Conservation (phyloP, 2,113 vertebrate genomes). For the Microtus pennsylvanicus region DNA sequence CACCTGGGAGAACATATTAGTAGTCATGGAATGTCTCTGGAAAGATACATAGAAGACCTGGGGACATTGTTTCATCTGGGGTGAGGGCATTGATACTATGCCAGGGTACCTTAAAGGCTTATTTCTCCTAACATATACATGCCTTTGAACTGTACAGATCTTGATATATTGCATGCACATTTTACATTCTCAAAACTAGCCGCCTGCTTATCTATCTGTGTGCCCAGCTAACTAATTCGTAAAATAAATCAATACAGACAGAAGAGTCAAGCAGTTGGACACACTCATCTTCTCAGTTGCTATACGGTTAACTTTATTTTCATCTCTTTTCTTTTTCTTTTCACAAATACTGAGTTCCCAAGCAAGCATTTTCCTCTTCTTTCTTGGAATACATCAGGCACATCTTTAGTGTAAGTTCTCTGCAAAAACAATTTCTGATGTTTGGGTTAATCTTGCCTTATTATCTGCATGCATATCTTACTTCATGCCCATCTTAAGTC, state of each 20-base stretch:
- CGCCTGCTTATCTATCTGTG: neutral
- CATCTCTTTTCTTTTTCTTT: neutral
- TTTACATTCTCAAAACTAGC: slow-evolving; percentile 16
- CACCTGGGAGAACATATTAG: slow-evolving; percentile 44
- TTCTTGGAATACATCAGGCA: neutral
- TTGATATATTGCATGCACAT: neutral
- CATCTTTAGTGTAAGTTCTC: neutral
- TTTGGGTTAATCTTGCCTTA: neutral
- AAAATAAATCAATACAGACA: slow-evolving; percentile 10
- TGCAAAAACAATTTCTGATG: slow-evolving; percentile 22
- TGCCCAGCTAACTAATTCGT: neutral
- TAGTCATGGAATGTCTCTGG: slow-evolving; percentile 47
- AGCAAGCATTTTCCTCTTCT: neutral
- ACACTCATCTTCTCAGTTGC: neutral
- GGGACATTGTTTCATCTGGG: slow-evolving; percentile 47
- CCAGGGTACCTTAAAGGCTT: neutral
- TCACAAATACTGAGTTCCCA: neutral
- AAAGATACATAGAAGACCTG: slow-evolving; percentile 55
- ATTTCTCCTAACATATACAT: neutral
- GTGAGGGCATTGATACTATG: neutral
- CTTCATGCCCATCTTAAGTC: neutral
- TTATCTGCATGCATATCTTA: neutral
- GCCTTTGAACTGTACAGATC: neutral
- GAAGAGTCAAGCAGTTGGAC: neutral
- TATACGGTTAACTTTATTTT: slow-evolving; percentile 5